These are phyloP conservation scores for Anodontia alba DNA, from an alignment of 2,888 invertebrate genomes.

Conservation along the genomic window DNA sequence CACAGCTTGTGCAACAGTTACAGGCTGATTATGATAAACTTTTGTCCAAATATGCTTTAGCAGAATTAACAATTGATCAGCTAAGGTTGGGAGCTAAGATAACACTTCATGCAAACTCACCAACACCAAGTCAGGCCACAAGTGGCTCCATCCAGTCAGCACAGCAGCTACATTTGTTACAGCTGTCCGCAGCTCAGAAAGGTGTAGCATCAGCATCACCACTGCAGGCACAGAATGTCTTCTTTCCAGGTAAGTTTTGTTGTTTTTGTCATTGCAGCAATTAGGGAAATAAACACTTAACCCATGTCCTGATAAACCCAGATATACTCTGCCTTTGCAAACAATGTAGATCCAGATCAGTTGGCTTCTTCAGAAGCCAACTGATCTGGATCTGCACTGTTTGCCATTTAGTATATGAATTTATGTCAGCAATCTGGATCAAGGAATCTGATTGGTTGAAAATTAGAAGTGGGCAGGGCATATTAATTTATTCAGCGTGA, in stretches of 20 bases:
- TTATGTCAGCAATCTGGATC: too few relatives aligned
- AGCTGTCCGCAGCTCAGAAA: slow-evolving; percentile 61
- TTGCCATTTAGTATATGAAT: too few relatives aligned
- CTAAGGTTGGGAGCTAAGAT: slow-evolving; percentile 83
- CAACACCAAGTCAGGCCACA: slow-evolving; percentile 76
- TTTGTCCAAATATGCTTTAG: slow-evolving; percentile 83
- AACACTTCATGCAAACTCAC: slow-evolving; percentile 79
- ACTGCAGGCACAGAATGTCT: slow-evolving; percentile 48
- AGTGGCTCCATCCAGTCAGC: slow-evolving; percentile 67
- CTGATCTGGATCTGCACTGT: too few relatives aligned
- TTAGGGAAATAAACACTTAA: too few relatives aligned
- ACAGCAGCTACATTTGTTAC: slow-evolving; percentile 71
- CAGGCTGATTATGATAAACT: slow-evolving; percentile 83
- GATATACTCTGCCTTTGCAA: too few relatives aligned
- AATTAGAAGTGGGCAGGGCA: too few relatives aligned
- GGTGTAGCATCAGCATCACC: slow-evolving; percentile 68
- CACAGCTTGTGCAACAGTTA: slow-evolving; percentile 80
- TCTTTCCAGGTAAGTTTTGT: slow-evolving; percentile 53
- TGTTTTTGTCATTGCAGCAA: too few relatives aligned
- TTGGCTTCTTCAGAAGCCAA: too few relatives aligned
- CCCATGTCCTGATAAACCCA: too few relatives aligned
- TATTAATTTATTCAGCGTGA: too few relatives aligned
- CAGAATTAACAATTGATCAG: slow-evolving; percentile 85
- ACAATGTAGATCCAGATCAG: too few relatives aligned
- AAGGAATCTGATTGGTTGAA: too few relatives aligned